Evolutionary conservation across 2,888 invertebrate species (phyloP).

Genomic region (Leptogaster cylindrica): DNA sequence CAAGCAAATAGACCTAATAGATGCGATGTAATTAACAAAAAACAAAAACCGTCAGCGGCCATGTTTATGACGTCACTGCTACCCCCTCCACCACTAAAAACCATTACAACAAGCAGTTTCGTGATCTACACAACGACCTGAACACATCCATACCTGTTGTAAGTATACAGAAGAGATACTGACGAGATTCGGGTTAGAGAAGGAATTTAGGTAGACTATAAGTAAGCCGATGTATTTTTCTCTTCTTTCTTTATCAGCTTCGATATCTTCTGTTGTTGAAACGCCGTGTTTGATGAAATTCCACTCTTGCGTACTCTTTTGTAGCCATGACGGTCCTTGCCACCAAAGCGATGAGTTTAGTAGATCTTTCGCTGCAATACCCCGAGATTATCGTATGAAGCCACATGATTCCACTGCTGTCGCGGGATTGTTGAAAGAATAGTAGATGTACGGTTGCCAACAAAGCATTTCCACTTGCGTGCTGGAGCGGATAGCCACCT

Average conservation of each 20-base stretch:
- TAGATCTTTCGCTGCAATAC: constrained; percentile 43
- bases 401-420: constrained; percentile 47
- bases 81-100: no score
- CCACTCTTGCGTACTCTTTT: neutral
- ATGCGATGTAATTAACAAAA: no score
- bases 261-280: neutral
- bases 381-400: constrained; percentile 47
- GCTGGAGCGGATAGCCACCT: constrained; percentile 48
- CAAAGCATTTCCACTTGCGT: constrained; percentile 50
- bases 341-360: constrained; percentile 48
- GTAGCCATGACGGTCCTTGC: constrained; percentile 48
- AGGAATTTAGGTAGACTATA: no score
- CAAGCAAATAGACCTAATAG: no score
- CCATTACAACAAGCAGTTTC: no score
- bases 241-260: neutral
- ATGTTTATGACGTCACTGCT: no score
- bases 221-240: neutral
- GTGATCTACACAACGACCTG: no score
- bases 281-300: neutral
- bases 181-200: no score
- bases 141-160: no score
- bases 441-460: constrained; percentile 48
- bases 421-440: constrained; percentile 42
- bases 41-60: no score
- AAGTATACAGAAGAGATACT: no score